Evolutionary conservation across 2,888 invertebrate genomes (phyloP), one percentile per base, ranked within the genome.

Genomic region (Trilocha varians): DNA sequence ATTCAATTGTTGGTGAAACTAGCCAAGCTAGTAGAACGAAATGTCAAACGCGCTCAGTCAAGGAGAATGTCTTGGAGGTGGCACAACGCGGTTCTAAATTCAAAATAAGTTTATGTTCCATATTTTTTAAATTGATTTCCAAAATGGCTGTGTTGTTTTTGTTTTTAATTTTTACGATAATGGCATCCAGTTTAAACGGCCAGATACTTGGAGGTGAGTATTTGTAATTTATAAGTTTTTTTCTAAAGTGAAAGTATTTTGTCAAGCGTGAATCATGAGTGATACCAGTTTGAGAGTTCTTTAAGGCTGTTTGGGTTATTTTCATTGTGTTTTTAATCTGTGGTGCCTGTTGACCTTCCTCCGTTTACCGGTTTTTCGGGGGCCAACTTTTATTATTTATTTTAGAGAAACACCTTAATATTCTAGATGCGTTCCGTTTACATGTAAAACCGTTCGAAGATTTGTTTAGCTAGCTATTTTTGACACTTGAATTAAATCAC

Each of bases 121-220:
- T 11, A 25, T 25, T 25, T 25, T 25, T 25, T 9, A 18, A 18
- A 25, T 25, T 25, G 25, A 25, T 3, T 25, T 25, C 11, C 39
- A 70, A 62, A 66, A 76, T 75, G 73, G 59, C 52, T 44, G 53
- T 56, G 44, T 57, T 53, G 46, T 58, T 56, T 64, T 57, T 75
- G 39, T 62, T 68, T 49, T 53, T 62, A 56, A 55, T 70, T 34
- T 48, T 62, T 50, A 53, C 67, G 47, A 52, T 62, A 16, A 58
- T 71, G 58, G 65, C 66, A 44, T 55, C 69, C 40, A 64, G 72
- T 44, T 55, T 73, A 53, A 68, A 72, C 46, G 78, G 74, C 41
- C 79, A 80, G 57, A 76, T 78, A 72, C 78, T 79, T 77, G 66
- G 70, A 42, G 83, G 82, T 82, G 50, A 83, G 83, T 80, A 79